A percentile compares a stretch with the other conserved stretches of the same genome.
Conservation (phyloP, 2,888 invertebrate genomes). For the Hipparchia semele region DNA sequence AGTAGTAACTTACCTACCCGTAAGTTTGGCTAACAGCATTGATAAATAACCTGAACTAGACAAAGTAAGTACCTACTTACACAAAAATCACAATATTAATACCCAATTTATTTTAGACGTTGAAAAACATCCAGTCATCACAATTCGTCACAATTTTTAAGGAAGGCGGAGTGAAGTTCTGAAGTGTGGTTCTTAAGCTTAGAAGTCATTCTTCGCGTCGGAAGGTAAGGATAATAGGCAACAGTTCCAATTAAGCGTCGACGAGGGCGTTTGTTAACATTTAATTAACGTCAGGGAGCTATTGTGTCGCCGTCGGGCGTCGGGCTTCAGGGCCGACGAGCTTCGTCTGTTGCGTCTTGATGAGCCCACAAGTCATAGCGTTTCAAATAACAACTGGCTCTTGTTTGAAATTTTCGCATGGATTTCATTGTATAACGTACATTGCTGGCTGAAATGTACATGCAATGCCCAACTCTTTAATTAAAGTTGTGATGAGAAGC, state of each 20-base stretch:
- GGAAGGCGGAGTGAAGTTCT: conserved; percentile 65
- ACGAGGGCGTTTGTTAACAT: conserved; percentile 83
- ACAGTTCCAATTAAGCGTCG: conserved; percentile 82
- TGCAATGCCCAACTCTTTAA: neutral
- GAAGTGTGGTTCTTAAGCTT: conserved; percentile 69
- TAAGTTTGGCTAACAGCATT: too few relatives aligned
- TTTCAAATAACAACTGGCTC: conserved; percentile 63
- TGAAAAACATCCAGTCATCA: conserved; percentile 50
- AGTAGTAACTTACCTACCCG: too few relatives aligned
- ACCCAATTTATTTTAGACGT: conserved; percentile 19
- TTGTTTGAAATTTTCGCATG: conserved; percentile 41
- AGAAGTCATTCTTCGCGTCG: conserved; percentile 72
- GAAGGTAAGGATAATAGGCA: conserved; percentile 82
- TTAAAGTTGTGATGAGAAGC: conserved; percentile 38
- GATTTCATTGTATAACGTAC: conserved; percentile 43
- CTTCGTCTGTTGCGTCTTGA: conserved; percentile 61
- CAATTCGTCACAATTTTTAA: conserved; percentile 54
- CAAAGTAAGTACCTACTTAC: too few relatives aligned
- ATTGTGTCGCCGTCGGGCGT: conserved; percentile 75
- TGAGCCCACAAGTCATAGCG: conserved; percentile 66
- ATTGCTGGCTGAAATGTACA: conserved; percentile 41
- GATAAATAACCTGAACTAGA: too few relatives aligned
- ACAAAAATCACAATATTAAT: too few relatives aligned
- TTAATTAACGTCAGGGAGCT: conserved; percentile 80
- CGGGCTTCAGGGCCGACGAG: conserved; percentile 53